phyloP scores from a whole-genome alignment of 2,888 invertebrate species.

The Agrochola lota region DNA sequence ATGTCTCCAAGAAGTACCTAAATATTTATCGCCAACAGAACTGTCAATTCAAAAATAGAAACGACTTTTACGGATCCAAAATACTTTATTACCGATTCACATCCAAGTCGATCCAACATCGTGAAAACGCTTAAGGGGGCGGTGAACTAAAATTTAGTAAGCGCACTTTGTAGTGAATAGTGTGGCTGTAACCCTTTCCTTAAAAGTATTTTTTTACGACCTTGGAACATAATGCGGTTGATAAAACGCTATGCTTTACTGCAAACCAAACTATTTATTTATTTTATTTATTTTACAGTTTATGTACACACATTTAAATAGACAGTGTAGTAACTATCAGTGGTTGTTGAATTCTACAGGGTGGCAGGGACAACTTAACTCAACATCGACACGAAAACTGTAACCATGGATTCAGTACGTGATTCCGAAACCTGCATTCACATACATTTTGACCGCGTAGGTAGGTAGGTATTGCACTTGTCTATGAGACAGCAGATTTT shows the following conservation, averaged over 20 bases:
- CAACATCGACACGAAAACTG: no score
- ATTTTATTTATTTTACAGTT: no score
- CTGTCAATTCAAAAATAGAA: not conserved
- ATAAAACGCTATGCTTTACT: constrained; percentile 24
- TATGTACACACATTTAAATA: no score
- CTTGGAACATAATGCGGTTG: not conserved
- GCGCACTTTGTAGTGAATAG: constrained; percentile 31
- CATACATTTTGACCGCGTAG: no score
- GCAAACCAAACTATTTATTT: not conserved
- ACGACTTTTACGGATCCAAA: not conserved
- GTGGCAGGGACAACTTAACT: no score
- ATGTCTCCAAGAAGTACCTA: not conserved
- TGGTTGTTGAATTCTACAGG: no score
- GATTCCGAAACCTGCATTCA: no score
- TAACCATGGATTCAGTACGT: no score
- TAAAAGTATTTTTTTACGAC: constrained; percentile 35
- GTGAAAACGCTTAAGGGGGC: constrained; percentile 15
- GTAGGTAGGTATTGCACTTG: no score
- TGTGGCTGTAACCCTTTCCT: constrained; percentile 36
- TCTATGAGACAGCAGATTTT: no score
- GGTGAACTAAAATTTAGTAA: constrained; percentile 15
- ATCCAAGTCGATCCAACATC: not conserved
- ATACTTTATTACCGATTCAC: constrained; percentile 8
- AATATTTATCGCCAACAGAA: not conserved
- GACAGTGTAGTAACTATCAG: no score